Evolutionary conservation across 2,888 invertebrate species (phyloP).

Genomic region (Arge pagana): DNA sequence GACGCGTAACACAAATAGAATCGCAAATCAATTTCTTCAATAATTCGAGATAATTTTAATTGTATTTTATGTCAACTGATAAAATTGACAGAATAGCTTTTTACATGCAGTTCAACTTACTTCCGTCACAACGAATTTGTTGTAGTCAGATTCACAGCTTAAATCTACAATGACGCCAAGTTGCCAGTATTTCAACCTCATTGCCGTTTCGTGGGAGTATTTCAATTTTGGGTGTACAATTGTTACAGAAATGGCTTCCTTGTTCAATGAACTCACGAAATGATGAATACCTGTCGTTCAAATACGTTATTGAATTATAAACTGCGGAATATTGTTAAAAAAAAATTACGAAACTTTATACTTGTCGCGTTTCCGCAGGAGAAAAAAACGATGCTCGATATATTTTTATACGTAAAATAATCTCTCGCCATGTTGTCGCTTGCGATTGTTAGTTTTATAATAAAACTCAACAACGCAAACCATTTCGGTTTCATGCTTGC

Average conservation of each 20-base stretch:
- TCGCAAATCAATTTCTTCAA: slow-evolving; percentile 20
- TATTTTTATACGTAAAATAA: slow-evolving; percentile 37
- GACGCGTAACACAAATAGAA: slow-evolving; percentile 23
- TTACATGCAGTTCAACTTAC: not conserved
- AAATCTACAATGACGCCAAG: slow-evolving; percentile 43
- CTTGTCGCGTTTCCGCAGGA: slow-evolving; percentile 36
- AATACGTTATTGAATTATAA: not conserved
- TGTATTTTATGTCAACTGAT: not conserved
- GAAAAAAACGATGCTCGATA: slow-evolving; percentile 38
- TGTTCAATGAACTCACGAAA: slow-evolving; percentile 37
- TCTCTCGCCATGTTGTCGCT: slow-evolving; percentile 24
- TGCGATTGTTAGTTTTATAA: slow-evolving; percentile 1
- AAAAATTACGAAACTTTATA: too few species aligned
- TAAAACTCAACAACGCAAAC: slow-evolving; percentile 2
- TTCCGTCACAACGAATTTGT: slow-evolving; percentile 13
- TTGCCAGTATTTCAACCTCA: slow-evolving; percentile 30
- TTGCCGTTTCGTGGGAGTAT: slow-evolving; percentile 33
- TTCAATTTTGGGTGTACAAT: slow-evolving; percentile 31
- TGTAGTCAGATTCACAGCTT: slow-evolving; percentile 34
- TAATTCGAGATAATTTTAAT: slow-evolving; percentile 12
- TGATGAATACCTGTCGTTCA: slow-evolving; percentile 38
- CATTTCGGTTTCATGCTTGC: too few species aligned
- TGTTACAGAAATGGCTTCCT: slow-evolving; percentile 36
- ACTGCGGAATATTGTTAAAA: too few species aligned
- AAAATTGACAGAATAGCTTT: not conserved